phyloP scores from a whole-genome alignment of 64 coral and sea anemone genomes.

The Acropora yongei region DNA sequence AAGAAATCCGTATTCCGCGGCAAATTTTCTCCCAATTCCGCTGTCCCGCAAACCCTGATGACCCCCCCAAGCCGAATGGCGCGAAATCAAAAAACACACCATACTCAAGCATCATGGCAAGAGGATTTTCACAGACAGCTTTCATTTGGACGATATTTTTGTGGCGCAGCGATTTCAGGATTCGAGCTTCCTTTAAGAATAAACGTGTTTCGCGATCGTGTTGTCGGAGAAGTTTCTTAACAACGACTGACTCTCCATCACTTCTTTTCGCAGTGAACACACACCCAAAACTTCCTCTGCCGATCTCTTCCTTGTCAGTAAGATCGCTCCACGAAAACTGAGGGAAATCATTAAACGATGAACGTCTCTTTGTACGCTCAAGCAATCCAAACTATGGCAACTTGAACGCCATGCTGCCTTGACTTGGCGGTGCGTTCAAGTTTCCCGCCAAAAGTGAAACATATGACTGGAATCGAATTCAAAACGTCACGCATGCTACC shows the following conservation, averaged over 20 bases:
- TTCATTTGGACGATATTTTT: constrained; percentile 55
- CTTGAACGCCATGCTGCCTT: no score
- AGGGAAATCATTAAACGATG: neutral
- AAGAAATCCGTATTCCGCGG: no score
- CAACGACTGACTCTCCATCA: constrained; percentile 40
- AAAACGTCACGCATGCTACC: no score
- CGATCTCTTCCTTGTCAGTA: constrained; percentile 14
- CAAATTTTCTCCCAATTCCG: no score
- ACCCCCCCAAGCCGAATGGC: constrained; percentile 36
- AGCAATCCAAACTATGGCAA: no score
- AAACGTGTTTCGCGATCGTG: constrained; percentile 28
- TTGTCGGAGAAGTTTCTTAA: constrained; percentile 53
- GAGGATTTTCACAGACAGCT: constrained; percentile 49
- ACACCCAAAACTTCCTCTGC: constrained; percentile 20
- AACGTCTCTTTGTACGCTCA: no score
- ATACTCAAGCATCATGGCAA: constrained; percentile 74
- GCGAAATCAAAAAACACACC: constrained; percentile 65
- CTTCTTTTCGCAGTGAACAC: constrained; percentile 19
- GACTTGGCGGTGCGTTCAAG: no score
- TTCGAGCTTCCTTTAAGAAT: constrained; percentile 8
- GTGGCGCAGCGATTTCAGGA: constrained; percentile 39
- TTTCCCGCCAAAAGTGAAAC: no score
- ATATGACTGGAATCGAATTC: no score
- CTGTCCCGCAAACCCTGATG: no score
- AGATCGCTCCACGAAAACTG: neutral